Percentiles rank a stretch among this genome's conserved stretches.
These are phyloP conservation scores for Oscheius sp. DNA, from an alignment of 2,888 invertebrate species.

Conservation along the genomic window DNA sequence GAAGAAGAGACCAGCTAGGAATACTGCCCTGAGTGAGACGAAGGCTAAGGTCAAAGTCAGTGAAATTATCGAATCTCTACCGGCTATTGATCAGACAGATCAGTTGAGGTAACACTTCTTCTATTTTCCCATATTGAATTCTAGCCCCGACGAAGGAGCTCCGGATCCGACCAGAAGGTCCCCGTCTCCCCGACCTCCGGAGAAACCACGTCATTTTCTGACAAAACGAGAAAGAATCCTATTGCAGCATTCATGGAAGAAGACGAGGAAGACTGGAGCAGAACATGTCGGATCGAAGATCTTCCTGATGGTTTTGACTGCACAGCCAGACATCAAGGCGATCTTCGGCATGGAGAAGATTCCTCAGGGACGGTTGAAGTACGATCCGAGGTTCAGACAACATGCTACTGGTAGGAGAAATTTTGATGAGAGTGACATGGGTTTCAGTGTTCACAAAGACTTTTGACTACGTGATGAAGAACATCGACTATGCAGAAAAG, in stretches of 20 bases:
- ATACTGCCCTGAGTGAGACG: constrained; percentile 11
- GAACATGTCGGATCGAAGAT: constrained; percentile 70
- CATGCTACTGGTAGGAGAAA: constrained; percentile 51
- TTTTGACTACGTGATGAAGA: constrained; percentile 69
- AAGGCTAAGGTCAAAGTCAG: neutral
- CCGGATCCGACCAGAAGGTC: constrained; percentile 7
- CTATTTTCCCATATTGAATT: neutral
- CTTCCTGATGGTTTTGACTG: constrained; percentile 68
- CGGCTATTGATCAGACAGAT: constrained; percentile 1
- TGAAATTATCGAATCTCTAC: constrained; percentile 9
- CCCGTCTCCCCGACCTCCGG: constrained; percentile 10
- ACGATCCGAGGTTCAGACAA: constrained; percentile 65
- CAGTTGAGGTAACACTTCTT: neutral
- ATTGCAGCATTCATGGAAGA: constrained; percentile 70
- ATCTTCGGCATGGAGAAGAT: constrained; percentile 71
- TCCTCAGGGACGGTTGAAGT: constrained; percentile 69
- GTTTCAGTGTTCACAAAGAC: constrained; percentile 63
- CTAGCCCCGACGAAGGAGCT: constrained; percentile 13
- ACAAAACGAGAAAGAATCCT: constrained; percentile 63
- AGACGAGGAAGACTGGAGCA: constrained; percentile 68
- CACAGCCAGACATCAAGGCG: constrained; percentile 69
- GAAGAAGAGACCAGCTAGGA: constrained; percentile 12
- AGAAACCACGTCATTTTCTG: constrained; percentile 53
- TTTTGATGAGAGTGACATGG: neutral
- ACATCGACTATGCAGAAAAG: constrained; percentile 67